Conservation (phyloP, 1,140 invertebrate genomes). For the Camponotus floridanus region DNA sequence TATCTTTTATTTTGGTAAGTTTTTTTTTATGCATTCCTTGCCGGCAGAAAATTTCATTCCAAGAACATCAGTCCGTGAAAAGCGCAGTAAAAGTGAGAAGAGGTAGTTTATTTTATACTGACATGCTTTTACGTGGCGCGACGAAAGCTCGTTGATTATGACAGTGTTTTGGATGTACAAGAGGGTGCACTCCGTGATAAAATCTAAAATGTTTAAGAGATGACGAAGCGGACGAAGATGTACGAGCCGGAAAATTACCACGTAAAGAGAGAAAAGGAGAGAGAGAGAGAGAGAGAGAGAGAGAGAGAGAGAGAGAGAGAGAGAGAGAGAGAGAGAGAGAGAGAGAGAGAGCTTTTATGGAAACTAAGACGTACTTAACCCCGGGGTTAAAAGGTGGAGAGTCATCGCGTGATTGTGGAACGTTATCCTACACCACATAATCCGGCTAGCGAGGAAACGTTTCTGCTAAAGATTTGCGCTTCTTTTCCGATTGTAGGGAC, state of each 20-base stretch:
- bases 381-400: slow-evolving; percentile 80
- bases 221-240: slow-evolving; percentile 74
- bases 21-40: not conserved
- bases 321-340: not conserved
- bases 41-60: slow-evolving; percentile 36
- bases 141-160: slow-evolving; percentile 58
- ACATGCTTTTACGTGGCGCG: slow-evolving; percentile 38
- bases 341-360: slow-evolving; percentile 65
- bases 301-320: not conserved
- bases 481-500: slow-evolving; percentile 46
- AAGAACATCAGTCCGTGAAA: slow-evolving; percentile 34
- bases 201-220: slow-evolving; percentile 75
- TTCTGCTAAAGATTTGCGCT: slow-evolving; percentile 68
- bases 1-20: slow-evolving; percentile 8
- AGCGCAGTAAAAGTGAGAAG: slow-evolving; percentile 44
- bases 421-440: slow-evolving; percentile 79
- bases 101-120: slow-evolving; percentile 52
- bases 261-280: not conserved
- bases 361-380: slow-evolving; percentile 79
- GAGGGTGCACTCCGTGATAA: slow-evolving; percentile 61
- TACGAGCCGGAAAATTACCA: slow-evolving; percentile 69
- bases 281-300: slow-evolving; percentile 13
- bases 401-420: slow-evolving; percentile 82
- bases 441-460: slow-evolving; percentile 74
- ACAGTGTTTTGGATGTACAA: slow-evolving; percentile 29